Percentiles rank a stretch among this genome's conserved stretches.
Evolutionary conservation across 2,888 invertebrate species (phyloP).

Genomic region (Meta bourneti): DNA sequence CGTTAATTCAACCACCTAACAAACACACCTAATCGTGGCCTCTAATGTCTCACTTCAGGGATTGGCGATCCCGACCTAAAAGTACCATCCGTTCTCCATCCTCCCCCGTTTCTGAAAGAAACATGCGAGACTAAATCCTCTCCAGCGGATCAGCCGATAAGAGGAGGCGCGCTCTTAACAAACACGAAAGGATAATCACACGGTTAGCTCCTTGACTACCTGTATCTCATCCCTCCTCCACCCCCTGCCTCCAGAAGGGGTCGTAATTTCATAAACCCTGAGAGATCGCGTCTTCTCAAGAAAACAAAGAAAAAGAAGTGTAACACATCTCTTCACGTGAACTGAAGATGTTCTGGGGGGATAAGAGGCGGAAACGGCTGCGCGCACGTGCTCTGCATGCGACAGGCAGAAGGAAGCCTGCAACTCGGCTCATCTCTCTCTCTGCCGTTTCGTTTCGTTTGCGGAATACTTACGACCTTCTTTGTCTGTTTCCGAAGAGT

Average conservation of each 20-base stretch:
- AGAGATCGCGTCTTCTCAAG: neutral
- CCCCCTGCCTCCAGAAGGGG: neutral
- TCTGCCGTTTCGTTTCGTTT: neutral
- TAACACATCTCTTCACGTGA: constrained; percentile 46
- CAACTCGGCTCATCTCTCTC: neutral
- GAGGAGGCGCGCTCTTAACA: neutral
- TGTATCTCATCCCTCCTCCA: neutral
- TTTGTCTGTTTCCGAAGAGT: neutral
- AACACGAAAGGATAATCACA: neutral
- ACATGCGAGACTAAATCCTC: too few species aligned
- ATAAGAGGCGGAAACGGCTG: constrained; percentile 25
- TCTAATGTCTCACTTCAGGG: too few species aligned
- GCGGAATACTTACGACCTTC: neutral
- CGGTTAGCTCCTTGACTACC: neutral
- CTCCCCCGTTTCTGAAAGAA: too few species aligned
- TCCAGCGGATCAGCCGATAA: too few species aligned
- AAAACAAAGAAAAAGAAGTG: too few species aligned
- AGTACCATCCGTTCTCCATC: too few species aligned
- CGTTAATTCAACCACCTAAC: too few species aligned
- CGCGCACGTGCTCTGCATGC: constrained; percentile 48
- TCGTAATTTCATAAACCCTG: constrained; percentile 38
- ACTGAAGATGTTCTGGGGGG: constrained; percentile 2
- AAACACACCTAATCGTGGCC: too few species aligned
- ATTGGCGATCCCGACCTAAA: too few species aligned
- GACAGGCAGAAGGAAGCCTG: constrained; percentile 12